Evolutionary conservation across 1,140 invertebrate genomes (phyloP).

Genomic region (Latrodectus geometricus): DNA sequence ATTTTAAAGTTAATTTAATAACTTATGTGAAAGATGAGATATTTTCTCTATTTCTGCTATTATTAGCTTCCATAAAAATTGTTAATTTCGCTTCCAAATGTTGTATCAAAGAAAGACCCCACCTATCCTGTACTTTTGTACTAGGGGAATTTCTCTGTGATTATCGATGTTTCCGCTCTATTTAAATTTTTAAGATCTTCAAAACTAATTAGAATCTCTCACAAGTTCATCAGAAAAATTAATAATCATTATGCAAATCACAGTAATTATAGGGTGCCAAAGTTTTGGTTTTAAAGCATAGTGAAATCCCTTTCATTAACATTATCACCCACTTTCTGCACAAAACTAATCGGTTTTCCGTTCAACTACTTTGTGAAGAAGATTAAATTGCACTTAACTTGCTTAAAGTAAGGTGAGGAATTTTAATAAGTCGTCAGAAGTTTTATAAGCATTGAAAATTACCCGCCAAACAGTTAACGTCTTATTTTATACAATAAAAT

Average conservation of each 20-base stretch:
- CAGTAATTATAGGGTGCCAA: background rate
- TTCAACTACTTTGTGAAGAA: background rate
- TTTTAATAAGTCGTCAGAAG: background rate
- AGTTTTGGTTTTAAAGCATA: background rate
- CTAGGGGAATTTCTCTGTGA: background rate
- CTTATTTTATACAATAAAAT: too few species aligned
- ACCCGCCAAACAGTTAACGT: too few species aligned
- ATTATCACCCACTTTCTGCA: background rate
- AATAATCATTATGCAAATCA: background rate
- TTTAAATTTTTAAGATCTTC: background rate
- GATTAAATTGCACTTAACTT: constrained; percentile 11
- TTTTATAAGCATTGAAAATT: background rate
- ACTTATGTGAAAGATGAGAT: too few species aligned
- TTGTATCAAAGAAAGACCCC: too few species aligned
- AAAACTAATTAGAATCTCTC: background rate
- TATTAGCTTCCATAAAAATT: too few species aligned
- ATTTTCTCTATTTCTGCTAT: too few species aligned
- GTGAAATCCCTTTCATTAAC: constrained; percentile 15
- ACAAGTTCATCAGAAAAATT: background rate
- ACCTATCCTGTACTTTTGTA: too few species aligned
- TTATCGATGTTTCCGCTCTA: background rate
- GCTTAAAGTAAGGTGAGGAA: background rate
- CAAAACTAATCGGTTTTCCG: constrained; percentile 19
- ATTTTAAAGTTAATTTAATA: too few species aligned
- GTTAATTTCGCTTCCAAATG: too few species aligned